A percentile compares a stretch with the other conserved stretches of the same genome.
These are phyloP conservation scores for Pseudochromis fuscus DNA, from an alignment of 2,797 vertebrate genomes.

Conservation along the genomic window DNA sequence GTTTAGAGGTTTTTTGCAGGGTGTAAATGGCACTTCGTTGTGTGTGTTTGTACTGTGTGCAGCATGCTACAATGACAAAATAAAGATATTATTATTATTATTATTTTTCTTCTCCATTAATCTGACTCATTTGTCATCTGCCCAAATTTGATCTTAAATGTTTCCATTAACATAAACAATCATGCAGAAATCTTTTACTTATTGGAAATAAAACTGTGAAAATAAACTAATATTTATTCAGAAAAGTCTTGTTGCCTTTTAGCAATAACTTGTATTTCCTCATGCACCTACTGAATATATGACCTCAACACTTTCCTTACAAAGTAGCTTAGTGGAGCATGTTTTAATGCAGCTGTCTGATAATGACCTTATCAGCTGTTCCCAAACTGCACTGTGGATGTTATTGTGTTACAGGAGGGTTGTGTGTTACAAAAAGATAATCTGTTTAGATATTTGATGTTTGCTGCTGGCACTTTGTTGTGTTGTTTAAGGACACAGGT, in stretches of 20 bases:
- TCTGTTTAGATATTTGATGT: not conserved
- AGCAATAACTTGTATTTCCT: no score
- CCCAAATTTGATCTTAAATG: no score
- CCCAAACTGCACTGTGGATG: not conserved
- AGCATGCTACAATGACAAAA: no score
- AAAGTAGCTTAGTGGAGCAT: no score
- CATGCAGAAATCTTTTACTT: no score
- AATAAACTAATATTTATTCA: not conserved
- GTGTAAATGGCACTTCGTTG: no score
- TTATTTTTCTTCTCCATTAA: no score
- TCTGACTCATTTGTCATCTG: not conserved
- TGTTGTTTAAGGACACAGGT: constrained; percentile 3
- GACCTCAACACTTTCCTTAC: not conserved
- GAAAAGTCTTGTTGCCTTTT: not conserved
- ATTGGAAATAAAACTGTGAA: no score
- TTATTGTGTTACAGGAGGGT: not conserved
- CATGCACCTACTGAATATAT: not conserved
- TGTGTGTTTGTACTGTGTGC: no score
- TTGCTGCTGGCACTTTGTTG: not conserved
- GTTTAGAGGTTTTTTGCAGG: no score
- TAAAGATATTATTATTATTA: no score
- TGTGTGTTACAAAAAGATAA: constrained; percentile 12
- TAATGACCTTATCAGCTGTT: not conserved
- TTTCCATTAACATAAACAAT: not conserved
- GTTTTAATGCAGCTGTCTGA: not conserved